Evolutionary conservation across 2,888 invertebrate genomes (phyloP).

Genomic region (Apamea anceps): DNA sequence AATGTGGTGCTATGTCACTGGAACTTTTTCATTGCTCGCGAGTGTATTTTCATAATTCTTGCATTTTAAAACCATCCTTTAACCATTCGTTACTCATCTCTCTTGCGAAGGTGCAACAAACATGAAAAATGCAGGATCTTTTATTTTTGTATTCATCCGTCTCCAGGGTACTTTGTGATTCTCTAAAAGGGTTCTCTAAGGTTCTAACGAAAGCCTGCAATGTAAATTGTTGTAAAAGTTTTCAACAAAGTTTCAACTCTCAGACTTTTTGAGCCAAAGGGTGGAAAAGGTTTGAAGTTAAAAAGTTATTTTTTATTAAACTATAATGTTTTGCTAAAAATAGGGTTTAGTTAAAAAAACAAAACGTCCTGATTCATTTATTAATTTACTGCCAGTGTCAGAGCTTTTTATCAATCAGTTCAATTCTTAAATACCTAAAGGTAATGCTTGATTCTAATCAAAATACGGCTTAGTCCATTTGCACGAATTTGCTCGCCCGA

Average conservation of each 20-base stretch:
- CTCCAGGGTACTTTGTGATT: slow-evolving; percentile 3
- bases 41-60: slow-evolving; percentile 40
- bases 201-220: neutral
- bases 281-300: neutral
- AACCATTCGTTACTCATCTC: neutral
- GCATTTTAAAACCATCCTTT: slow-evolving; percentile 9
- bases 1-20: too few relatives aligned
- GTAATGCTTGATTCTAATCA: neutral
- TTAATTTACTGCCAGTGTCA: neutral
- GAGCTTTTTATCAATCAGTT: neutral
- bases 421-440: neutral
- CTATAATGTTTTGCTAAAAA: neutral
- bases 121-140: neutral
- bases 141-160: neutral
- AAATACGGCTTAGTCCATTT: neutral
- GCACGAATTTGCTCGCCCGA: neutral
- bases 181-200: neutral
- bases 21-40: too few relatives aligned
- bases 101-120: neutral
- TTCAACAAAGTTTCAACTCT: neutral
- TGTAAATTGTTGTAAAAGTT: neutral
- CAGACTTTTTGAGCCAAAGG: neutral
- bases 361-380: neutral
- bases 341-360: neutral
- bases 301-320: neutral